A percentile compares a stretch with the other conserved stretches of the same genome.
Evolutionary conservation across 2,113 vertebrate genomes (phyloP).

Genomic region (Athene cunicularia): DNA sequence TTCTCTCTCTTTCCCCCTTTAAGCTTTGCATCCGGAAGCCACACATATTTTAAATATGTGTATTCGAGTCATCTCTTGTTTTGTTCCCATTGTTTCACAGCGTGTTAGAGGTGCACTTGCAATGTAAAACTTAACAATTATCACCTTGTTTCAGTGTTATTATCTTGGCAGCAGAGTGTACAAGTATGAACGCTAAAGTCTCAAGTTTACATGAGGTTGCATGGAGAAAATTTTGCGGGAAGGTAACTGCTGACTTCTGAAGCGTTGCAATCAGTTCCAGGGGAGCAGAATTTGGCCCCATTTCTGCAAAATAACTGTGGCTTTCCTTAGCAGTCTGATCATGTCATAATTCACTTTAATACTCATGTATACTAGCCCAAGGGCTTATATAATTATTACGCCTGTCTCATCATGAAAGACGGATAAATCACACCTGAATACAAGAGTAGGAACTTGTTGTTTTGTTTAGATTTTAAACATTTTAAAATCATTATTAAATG

Average conservation of each 20-base stretch:
- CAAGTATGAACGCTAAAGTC: neutral
- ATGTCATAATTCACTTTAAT: slow-evolving; percentile 59
- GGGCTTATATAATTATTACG: slow-evolving; percentile 40
- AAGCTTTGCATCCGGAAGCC: neutral
- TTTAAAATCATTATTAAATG: slow-evolving; percentile 56
- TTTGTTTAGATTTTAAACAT: slow-evolving; percentile 60
- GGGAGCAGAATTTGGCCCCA: neutral
- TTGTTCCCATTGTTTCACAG: neutral
- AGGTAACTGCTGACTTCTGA: neutral
- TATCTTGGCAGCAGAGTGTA: neutral
- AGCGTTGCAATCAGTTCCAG: neutral
- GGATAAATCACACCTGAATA: slow-evolving; percentile 55
- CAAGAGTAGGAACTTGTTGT: slow-evolving; percentile 50
- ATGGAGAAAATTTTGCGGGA: neutral
- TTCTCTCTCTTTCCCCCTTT: neutral
- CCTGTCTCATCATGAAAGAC: slow-evolving; percentile 59
- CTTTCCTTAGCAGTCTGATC: slow-evolving; percentile 54
- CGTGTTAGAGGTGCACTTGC: neutral
- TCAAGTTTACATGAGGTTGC: neutral
- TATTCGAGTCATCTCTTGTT: neutral
- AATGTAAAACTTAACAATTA: neutral
- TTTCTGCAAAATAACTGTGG: slow-evolving; percentile 42
- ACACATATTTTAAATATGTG: neutral
- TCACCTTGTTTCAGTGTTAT: neutral
- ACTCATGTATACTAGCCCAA: neutral